phyloP scores from a whole-genome alignment of 2,113 vertebrate species.

The Eonycteris spelaea region DNA sequence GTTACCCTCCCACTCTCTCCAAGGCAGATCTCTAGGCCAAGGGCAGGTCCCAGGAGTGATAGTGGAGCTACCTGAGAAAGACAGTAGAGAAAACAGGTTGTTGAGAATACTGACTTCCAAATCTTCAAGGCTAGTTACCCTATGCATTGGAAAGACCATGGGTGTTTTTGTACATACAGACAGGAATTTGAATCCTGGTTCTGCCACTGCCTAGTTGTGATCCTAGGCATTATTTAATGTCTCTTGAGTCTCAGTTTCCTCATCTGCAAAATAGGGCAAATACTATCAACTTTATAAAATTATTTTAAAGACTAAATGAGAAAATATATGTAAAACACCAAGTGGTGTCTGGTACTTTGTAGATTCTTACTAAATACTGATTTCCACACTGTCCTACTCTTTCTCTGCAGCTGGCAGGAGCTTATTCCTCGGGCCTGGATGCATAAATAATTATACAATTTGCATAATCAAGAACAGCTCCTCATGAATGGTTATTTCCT shows the following conservation, averaged over 20 bases:
- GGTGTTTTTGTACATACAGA: neutral
- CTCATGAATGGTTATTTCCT: neutral
- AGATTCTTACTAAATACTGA: neutral
- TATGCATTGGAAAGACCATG: neutral
- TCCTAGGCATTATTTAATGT: slow-evolving; percentile 24
- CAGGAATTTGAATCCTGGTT: neutral
- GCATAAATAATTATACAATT: too few species aligned
- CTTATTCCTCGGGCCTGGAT: neutral
- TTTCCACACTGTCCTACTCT: neutral
- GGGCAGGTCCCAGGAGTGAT: neutral
- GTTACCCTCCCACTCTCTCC: neutral
- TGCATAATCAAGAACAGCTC: neutral
- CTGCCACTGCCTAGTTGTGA: slow-evolving; percentile 28
- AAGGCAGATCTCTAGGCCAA: neutral
- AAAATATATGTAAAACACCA: neutral
- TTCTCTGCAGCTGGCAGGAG: neutral
- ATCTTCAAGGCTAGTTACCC: neutral
- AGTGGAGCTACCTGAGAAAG: neutral
- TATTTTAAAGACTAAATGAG: neutral
- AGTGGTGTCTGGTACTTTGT: neutral
- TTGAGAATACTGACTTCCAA: neutral
- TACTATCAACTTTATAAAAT: neutral
- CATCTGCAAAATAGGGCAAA: slow-evolving; percentile 55
- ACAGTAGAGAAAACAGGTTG: neutral
- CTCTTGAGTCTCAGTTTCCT: slow-evolving; percentile 61